phyloP scores from a whole-genome alignment of 2,797 vertebrate genomes.

The Danio choprae region DNA sequence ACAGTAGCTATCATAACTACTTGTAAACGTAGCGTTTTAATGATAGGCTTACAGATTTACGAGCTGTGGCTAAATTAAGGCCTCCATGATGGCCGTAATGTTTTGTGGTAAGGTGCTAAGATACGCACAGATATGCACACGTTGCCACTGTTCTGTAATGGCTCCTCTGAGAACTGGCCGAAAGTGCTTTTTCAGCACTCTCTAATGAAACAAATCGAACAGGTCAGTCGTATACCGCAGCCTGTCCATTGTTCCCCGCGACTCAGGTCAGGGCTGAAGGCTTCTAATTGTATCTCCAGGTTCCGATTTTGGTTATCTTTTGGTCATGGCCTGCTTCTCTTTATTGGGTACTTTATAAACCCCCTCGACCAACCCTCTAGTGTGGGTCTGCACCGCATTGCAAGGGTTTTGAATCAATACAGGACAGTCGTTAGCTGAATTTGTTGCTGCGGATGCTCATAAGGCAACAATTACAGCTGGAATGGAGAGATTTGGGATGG shows the following conservation, averaged over 20 bases:
- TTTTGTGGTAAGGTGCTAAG: constrained; percentile 33
- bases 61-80: constrained; percentile 33
- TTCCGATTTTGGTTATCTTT: constrained; percentile 81
- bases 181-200: constrained; percentile 84
- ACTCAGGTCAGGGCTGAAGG: constrained; percentile 69
- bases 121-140: constrained; percentile 44
- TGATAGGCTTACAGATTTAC: constrained; percentile 31
- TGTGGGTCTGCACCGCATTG: background rate
- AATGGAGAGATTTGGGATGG: constrained; percentile 72
- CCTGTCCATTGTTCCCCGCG: constrained; percentile 49
- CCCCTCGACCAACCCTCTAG: constrained; percentile 55
- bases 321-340: constrained; percentile 77
- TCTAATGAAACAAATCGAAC: constrained; percentile 84
- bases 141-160: constrained; percentile 66
- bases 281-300: constrained; percentile 78
- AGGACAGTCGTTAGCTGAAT: constrained; percentile 79
- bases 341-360: constrained; percentile 81
- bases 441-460: constrained; percentile 80
- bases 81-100: constrained; percentile 11
- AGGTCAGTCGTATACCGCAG: constrained; percentile 61
- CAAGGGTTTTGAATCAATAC: constrained; percentile 74
- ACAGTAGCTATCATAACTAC: constrained; percentile 28
- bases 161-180: constrained; percentile 76
- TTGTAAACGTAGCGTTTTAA: constrained; percentile 49
- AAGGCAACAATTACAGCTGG: constrained; percentile 79